phyloP scores from a whole-genome alignment of 2,888 invertebrate species.

The Platycheirus rosarum region DNA sequence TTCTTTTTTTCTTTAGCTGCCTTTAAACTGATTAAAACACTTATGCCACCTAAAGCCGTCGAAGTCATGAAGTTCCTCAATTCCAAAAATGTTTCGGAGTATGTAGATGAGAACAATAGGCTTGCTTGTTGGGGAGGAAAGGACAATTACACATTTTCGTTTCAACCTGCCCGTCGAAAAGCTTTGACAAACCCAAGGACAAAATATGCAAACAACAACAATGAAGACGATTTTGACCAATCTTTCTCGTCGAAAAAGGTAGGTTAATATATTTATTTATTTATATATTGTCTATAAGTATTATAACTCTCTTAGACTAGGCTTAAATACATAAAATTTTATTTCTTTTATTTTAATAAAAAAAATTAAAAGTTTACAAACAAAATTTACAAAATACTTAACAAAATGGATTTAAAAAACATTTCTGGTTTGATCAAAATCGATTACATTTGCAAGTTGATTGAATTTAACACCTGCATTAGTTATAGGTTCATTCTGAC shows the following conservation, averaged over 20 bases:
- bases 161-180: slow-evolving; percentile 40
- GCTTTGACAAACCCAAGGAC: neutral
- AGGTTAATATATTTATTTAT: too few relatives aligned
- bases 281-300: too few relatives aligned
- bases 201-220: slow-evolving; percentile 38
- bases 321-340: too few relatives aligned
- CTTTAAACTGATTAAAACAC: slow-evolving; percentile 93
- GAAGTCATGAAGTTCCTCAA: slow-evolving; percentile 93
- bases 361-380: too few relatives aligned
- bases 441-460: too few relatives aligned
- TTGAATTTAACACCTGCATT: too few relatives aligned
- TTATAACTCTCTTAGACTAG: too few relatives aligned
- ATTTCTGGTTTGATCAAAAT: too few relatives aligned
- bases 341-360: too few relatives aligned
- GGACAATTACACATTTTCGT: slow-evolving; percentile 84
- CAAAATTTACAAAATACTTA: too few relatives aligned
- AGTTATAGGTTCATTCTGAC: too few relatives aligned
- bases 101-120: slow-evolving; percentile 89
- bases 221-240: slow-evolving; percentile 42
- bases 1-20: slow-evolving; percentile 86
- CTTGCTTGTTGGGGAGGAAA: slow-evolving; percentile 91
- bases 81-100: slow-evolving; percentile 89
- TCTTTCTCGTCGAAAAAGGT: slow-evolving; percentile 44
- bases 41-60: slow-evolving; percentile 94
- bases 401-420: too few relatives aligned